A percentile compares a stretch with the other conserved stretches of the same genome.
These are phyloP conservation scores for Slavum lentiscoides DNA, from an alignment of 2,888 invertebrate genomes.

Conservation along the genomic window DNA sequence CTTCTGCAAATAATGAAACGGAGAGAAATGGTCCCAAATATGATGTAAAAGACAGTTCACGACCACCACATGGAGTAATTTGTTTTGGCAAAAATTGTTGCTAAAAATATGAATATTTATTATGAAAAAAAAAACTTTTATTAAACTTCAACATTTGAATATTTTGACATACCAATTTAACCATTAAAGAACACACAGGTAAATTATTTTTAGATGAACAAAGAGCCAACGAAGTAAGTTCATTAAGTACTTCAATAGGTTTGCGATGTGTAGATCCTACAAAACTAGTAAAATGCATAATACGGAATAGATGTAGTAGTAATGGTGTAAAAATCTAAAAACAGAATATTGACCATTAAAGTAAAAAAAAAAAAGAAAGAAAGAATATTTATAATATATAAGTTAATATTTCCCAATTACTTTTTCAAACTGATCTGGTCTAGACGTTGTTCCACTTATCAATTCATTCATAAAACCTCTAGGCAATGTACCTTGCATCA, in stretches of 20 bases:
- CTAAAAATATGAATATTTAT: constrained; percentile 57
- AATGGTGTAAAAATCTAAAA: constrained; percentile 68
- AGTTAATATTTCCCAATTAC: constrained; percentile 55
- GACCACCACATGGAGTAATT: constrained; percentile 72
- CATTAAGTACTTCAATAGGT: constrained; percentile 74
- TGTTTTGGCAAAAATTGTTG: constrained; percentile 75
- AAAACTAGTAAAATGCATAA: constrained; percentile 71
- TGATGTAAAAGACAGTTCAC: constrained; percentile 83
- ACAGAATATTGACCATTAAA: constrained; percentile 13
- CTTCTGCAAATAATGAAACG: constrained; percentile 90
- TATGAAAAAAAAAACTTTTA: not conserved
- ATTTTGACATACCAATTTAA: constrained; percentile 62
- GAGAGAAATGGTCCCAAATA: constrained; percentile 90
- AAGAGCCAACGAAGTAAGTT: constrained; percentile 79
- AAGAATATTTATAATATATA: too few species aligned
- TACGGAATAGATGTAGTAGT: constrained; percentile 71
- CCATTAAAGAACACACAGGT: constrained; percentile 74
- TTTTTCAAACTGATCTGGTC: constrained; percentile 65
- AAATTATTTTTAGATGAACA: constrained; percentile 69
- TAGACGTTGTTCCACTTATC: constrained; percentile 67
- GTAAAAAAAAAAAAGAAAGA: not conserved
- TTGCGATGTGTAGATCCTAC: constrained; percentile 70
- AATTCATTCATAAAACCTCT: constrained; percentile 73
- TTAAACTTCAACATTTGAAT: not conserved
- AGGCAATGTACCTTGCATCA: constrained; percentile 73